Conservation (phyloP, 2,888 invertebrate genomes). For the Macaria notata region DNA sequence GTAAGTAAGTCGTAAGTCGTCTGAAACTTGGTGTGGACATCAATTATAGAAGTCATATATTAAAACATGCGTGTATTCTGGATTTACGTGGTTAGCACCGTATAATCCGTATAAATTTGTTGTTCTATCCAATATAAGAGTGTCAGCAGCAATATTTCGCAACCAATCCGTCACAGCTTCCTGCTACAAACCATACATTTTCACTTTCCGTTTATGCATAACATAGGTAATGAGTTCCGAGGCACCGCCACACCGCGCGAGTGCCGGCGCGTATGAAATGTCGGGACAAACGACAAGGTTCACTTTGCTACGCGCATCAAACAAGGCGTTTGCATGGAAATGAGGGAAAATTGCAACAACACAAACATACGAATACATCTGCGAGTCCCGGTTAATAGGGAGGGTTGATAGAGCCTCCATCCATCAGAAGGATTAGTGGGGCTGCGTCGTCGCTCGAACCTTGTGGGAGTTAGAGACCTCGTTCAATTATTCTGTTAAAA, state of each 20-base stretch:
- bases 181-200: not conserved
- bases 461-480: constrained; percentile 49
- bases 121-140: no score
- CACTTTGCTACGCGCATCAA: constrained; percentile 15
- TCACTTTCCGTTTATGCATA: not conserved
- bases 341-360: constrained; percentile 26
- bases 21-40: no score
- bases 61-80: no score
- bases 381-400: constrained; percentile 37
- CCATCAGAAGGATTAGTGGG: constrained; percentile 55
- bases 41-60: no score
- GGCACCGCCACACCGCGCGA: not conserved
- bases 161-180: no score
- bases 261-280: not conserved
- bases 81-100: no score
- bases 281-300: constrained; percentile 8
- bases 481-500: constrained; percentile 49
- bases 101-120: no score
- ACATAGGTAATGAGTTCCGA: not conserved
- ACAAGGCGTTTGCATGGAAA: constrained; percentile 23
- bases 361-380: constrained; percentile 22
- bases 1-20: no score
- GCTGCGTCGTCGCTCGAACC: constrained; percentile 45
- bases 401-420: constrained; percentile 40
- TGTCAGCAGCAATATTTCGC: no score